phyloP scores from a whole-genome alignment of 2,888 invertebrate genomes.

The Sesia bembeciformis region DNA sequence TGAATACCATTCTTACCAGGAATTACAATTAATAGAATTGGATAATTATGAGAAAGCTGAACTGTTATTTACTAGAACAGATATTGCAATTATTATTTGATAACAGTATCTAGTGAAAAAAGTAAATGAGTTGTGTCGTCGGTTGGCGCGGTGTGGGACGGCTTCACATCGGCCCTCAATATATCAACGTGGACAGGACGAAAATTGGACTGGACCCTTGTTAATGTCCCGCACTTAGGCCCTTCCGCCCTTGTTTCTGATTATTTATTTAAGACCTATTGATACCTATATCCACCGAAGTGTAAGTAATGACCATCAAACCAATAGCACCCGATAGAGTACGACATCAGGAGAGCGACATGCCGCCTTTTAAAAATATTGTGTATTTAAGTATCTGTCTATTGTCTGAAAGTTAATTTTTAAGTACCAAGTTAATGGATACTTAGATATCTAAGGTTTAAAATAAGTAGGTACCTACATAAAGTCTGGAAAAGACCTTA shows the following conservation, averaged over 20 bases:
- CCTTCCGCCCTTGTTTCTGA: conserved; percentile 60
- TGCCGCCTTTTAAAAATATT: too few species aligned
- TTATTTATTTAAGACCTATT: conserved; percentile 70
- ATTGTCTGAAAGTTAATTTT: too few species aligned
- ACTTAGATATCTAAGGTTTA: too few species aligned
- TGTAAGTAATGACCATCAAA: conserved; percentile 16
- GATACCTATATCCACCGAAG: conserved; percentile 32
- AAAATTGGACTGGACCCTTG: conserved; percentile 74
- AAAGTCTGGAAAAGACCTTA: too few species aligned
- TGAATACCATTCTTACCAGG: too few species aligned
- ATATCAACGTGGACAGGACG: conserved; percentile 71
- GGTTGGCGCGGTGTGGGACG: conserved; percentile 21
- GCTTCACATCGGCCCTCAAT: conserved; percentile 57
- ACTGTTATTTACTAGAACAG: background rate
- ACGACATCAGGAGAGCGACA: too few species aligned
- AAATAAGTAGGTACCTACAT: too few species aligned
- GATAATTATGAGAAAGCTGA: background rate
- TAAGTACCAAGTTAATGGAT: too few species aligned
- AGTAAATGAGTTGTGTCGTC: conserved; percentile 50
- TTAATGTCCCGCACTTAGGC: conserved; percentile 69
- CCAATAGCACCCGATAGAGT: too few species aligned
- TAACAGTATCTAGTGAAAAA: conserved; percentile 37
- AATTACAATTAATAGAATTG: too few species aligned
- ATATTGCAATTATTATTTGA: conserved; percentile 19
- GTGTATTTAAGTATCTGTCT: too few species aligned